Conservation (phyloP, 2,797 vertebrate genomes). For the Peromyscus eremicus region DNA sequence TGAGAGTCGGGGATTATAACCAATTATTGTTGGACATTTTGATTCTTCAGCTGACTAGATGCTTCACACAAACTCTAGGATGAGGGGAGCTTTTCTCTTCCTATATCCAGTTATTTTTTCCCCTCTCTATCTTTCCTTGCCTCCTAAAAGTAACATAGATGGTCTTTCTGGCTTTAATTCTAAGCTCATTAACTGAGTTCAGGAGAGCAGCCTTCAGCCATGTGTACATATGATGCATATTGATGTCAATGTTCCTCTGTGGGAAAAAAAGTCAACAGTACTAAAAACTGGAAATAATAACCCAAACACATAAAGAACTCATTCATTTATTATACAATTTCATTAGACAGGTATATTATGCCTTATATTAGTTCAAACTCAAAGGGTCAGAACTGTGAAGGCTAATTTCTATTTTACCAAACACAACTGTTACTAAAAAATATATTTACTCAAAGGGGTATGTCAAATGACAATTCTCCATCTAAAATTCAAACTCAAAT, state of each 20-base stretch:
- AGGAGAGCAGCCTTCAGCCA: background rate
- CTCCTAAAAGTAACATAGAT: background rate
- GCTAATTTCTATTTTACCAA: background rate
- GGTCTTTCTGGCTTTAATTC: fast-evolving
- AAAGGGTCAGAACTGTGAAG: background rate
- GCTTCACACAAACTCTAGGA: background rate
- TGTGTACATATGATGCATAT: background rate
- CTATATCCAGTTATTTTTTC: background rate
- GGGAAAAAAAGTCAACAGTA: background rate
- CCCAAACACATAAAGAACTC: background rate
- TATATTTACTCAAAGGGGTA: background rate
- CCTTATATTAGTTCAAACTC: background rate
- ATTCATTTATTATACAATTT: background rate
- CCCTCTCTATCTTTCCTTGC: background rate
- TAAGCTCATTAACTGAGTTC: background rate
- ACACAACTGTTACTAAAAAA: background rate
- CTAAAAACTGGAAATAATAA: background rate
- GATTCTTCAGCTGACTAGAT: background rate
- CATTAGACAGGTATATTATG: background rate
- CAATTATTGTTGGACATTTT: background rate
- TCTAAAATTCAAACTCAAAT: background rate
- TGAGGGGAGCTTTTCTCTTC: background rate
- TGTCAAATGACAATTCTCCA: background rate
- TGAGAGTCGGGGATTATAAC: background rate
- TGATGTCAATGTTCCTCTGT: background rate